Conservation (phyloP, 2,888 invertebrate species). For the Drosophila acutilabella region DNA sequence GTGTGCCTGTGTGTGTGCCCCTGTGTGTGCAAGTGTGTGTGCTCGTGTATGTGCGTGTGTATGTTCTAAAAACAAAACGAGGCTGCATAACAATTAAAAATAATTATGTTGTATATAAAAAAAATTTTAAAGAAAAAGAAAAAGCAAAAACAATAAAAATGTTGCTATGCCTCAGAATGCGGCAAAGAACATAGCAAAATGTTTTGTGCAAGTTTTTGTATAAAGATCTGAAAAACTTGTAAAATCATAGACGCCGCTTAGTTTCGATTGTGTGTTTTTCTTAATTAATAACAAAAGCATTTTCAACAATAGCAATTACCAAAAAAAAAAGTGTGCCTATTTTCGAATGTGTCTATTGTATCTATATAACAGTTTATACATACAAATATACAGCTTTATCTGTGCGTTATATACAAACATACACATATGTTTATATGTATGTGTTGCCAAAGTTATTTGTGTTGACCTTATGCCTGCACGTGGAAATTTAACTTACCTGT, state of each 20-base stretch:
- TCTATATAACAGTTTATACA: slow-evolving; percentile 25
- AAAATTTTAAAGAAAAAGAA: slow-evolving; percentile 13
- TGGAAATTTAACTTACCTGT: slow-evolving; percentile 40
- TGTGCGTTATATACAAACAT: slow-evolving; percentile 10
- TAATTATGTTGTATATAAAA: slow-evolving; percentile 51
- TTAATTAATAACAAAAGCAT: slow-evolving; percentile 52
- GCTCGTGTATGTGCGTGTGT: slow-evolving; percentile 16
- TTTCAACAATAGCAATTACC: slow-evolving; percentile 30
- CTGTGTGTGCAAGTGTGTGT: slow-evolving; percentile 14
- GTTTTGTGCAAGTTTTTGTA: slow-evolving; percentile 34
- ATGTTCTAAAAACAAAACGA: slow-evolving; percentile 55
- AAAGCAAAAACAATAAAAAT: slow-evolving; percentile 44
- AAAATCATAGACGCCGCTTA: slow-evolving; percentile 38
- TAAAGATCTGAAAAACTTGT: slow-evolving; percentile 43
- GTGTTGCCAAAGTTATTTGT: slow-evolving; percentile 55
- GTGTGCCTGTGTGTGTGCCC: slow-evolving; percentile 18
- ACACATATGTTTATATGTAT: slow-evolving; percentile 8
- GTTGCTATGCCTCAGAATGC: slow-evolving; percentile 43
- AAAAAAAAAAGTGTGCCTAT: slow-evolving; percentile 17
- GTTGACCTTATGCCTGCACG: slow-evolving; percentile 62
- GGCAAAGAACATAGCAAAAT: slow-evolving; percentile 49
- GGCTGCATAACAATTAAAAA: slow-evolving; percentile 66
- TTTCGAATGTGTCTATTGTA: slow-evolving; percentile 47
- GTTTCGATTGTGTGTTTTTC: slow-evolving; percentile 47
- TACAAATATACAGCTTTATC: slow-evolving; percentile 15